These are phyloP conservation scores for Lithophane ornitopus DNA, from an alignment of 2,888 invertebrate species.

Conservation along the genomic window DNA sequence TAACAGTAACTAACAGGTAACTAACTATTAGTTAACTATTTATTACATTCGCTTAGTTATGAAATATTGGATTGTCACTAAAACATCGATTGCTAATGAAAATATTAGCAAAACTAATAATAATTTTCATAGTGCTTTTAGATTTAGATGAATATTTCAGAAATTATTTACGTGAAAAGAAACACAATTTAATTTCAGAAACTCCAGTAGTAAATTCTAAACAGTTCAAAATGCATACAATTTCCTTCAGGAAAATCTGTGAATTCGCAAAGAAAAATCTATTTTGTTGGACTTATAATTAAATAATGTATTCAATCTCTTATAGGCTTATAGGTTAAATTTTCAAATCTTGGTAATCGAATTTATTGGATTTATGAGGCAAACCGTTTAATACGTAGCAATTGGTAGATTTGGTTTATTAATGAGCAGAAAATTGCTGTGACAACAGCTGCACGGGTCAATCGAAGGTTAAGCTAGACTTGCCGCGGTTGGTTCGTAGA, in stretches of 20 bases:
- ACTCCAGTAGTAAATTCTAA: slow-evolving; percentile 4
- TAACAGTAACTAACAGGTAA: too few species aligned
- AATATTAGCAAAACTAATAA: not conserved
- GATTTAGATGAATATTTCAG: too few species aligned
- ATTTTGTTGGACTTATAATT: slow-evolving; percentile 26
- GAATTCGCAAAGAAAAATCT: slow-evolving; percentile 23
- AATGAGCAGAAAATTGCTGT: slow-evolving; percentile 10
- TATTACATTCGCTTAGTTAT: not conserved
- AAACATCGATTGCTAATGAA: not conserved
- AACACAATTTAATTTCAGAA: not conserved
- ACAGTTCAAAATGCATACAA: slow-evolving; percentile 21
- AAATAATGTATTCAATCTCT: slow-evolving; percentile 35
- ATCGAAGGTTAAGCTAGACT: too few species aligned
- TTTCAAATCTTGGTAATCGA: slow-evolving; percentile 29
- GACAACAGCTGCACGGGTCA: too few species aligned
- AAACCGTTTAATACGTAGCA: slow-evolving; percentile 17
- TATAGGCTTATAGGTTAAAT: slow-evolving; percentile 12
- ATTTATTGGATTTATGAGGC: slow-evolving; percentile 24
- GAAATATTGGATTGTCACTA: not conserved
- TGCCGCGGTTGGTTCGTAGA: too few species aligned
- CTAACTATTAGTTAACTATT: too few species aligned
- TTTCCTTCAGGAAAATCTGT: slow-evolving; percentile 22
- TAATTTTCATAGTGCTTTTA: not conserved
- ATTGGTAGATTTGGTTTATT: slow-evolving; percentile 18
- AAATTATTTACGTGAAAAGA: not conserved